Evolutionary conservation across 35 echinoderm and acorn worm genomes (phyloP), one percentile per base, ranked within the genome.

Genomic region (Lytechinus variegatus): DNA sequence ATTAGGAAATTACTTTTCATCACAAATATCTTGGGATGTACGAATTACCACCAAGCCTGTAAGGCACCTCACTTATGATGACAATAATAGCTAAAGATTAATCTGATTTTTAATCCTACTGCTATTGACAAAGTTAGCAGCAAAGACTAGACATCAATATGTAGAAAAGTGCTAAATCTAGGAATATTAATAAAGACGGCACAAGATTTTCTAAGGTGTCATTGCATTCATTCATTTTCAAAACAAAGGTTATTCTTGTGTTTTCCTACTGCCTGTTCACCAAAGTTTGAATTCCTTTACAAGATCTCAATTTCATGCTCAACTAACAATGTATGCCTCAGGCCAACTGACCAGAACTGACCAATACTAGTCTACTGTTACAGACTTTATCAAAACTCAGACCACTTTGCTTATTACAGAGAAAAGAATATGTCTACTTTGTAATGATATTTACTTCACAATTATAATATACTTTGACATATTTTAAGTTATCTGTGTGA

Each of bases 311-410:
- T 79, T 79, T 79, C 66, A 79, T 79, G 66, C 66, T 21, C 66
- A 79, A 79, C 66, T 79, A 79, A 79, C 66, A 79, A 79, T 79
- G 12, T 79, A 79, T 79, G 66, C 66, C 66, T n/a, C 66, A 79
- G 3, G 66, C 66, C 66, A 79, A 79, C 66, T 79, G 66, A 79
- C 66, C 66, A 79, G 16, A 79, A 24, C 66, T 79, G 66, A 79
- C 66, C 66, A 79, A 24, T 79, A 24, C 16, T 79, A 79, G 66
- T 79, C 66, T 79, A 24, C 21, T 8, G 19, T 79, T 79, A 79
- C 66, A 79, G 66, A 79, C 66, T 24, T 79, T 6, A 44, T 44
- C n/a, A 79, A 24, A 24, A 79, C 66, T n/a, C 4, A 24, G 8
- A 79, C n/a, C 66, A 79, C 19, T n/a, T 0, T 79, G 66, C 19